Conservation (phyloP, 2,113 vertebrate genomes). For the Cromileptes altivelis region DNA sequence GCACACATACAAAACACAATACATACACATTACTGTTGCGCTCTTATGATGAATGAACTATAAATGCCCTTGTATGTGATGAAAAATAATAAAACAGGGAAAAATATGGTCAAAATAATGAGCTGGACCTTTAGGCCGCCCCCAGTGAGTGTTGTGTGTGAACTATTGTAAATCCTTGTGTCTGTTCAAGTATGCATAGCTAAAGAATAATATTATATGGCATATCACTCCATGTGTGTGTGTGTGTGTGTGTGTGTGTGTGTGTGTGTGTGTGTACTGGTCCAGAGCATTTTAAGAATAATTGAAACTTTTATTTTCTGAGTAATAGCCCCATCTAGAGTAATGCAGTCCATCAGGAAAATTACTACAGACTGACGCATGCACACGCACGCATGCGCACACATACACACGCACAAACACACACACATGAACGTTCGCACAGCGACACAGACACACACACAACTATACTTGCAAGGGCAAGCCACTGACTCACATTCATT, state of each 20-base stretch:
- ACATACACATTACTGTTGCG: neutral
- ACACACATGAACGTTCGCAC: neutral
- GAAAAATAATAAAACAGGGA: constrained; percentile 48
- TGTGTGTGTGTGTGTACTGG: neutral
- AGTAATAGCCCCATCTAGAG: constrained; percentile 60
- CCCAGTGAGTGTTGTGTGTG: constrained; percentile 8
- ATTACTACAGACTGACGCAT: constrained; percentile 30
- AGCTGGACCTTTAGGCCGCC: constrained; percentile 9
- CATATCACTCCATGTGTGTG: constrained; percentile 13
- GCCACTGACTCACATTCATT: constrained; percentile 37
- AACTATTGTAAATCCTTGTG: constrained; percentile 23
- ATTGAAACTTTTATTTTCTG: constrained; percentile 62
- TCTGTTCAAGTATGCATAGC: constrained; percentile 17
- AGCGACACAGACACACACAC: too few relatives aligned
- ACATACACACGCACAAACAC: neutral
- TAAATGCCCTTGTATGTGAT: constrained; percentile 43
- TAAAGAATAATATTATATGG: constrained; percentile 21
- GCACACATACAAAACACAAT: neutral
- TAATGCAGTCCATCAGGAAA: constrained; percentile 59
- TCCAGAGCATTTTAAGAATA: constrained; percentile 44
- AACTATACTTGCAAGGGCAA: constrained; percentile 18
- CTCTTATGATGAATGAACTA: constrained; percentile 37
- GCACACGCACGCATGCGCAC: neutral
- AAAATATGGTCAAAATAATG: constrained; percentile 54
- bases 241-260: constrained; percentile 18